Percentiles rank a stretch among this genome's conserved stretches.
phyloP scores from a whole-genome alignment of 2,113 vertebrate species.

The Todiramphus chloris region DNA sequence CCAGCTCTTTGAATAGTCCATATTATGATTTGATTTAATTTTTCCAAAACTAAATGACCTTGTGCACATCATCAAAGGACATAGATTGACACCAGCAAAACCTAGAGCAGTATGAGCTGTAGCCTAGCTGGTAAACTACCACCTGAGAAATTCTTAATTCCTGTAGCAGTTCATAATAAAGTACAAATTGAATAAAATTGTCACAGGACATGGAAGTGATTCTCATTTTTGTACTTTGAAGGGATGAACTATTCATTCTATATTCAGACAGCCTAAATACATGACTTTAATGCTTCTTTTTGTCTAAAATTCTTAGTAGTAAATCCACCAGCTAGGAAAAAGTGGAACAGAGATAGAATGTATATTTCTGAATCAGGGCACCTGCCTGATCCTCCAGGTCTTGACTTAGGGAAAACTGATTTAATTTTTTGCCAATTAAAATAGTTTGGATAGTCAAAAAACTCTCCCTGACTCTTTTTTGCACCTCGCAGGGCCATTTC shows the following conservation, averaged over 20 bases:
- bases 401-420: not conserved
- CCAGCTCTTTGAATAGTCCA: not conserved
- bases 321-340: not conserved
- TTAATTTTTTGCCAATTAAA: not conserved
- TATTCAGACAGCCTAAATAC: not conserved
- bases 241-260: not conserved
- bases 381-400: not conserved
- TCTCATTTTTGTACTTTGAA: not conserved
- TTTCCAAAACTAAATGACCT: constrained; percentile 4
- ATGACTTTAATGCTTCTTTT: not conserved
- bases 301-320: not conserved
- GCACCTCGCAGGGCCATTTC: rapidly evolving
- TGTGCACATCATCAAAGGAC: not conserved
- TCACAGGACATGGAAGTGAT: not conserved
- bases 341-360: not conserved
- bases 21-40: constrained; percentile 1
- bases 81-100: constrained; percentile 25
- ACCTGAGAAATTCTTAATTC: not conserved
- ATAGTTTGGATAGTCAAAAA: not conserved
- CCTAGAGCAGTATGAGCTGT: not conserved
- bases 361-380: not conserved
- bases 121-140: not conserved
- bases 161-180: not conserved
- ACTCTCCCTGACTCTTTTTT: not conserved
- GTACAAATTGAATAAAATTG: not conserved